A percentile compares a stretch with the other conserved stretches of the same genome.
Conservation (phyloP, 2,113 vertebrate species). For the Gymnocephalus cernua region DNA sequence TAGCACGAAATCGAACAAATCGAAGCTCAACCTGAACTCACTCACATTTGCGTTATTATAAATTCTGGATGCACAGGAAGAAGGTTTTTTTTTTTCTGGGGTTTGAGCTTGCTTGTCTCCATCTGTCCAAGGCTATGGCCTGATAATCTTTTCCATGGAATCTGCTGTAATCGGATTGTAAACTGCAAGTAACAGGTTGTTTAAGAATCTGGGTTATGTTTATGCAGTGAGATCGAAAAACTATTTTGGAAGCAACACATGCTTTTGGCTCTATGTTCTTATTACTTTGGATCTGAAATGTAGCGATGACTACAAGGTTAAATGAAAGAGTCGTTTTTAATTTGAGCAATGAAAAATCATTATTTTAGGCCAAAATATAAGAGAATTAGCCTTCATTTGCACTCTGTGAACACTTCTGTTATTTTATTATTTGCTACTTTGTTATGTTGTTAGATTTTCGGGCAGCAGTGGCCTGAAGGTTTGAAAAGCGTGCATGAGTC, state of each 20-base stretch:
- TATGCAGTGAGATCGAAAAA: constrained; percentile 1
- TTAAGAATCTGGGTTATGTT: constrained; percentile 61
- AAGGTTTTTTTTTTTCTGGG: constrained; percentile 1
- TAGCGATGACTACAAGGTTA: background rate
- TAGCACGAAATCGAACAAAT: background rate
- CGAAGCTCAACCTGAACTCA: constrained; percentile 1
- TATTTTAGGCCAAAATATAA: background rate
- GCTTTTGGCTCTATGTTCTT: constrained; percentile 37
- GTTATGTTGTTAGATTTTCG: constrained; percentile 4
- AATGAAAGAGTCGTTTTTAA: background rate
- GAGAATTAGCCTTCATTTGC: background rate
- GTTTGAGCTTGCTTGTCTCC: constrained; percentile 32
- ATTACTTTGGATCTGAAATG: constrained; percentile 27
- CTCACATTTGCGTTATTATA: constrained; percentile 1
- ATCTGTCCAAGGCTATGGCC: constrained; percentile 36
- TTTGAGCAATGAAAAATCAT: background rate
- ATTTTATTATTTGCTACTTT: background rate
- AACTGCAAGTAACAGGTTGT: constrained; percentile 51
- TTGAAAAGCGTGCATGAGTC: background rate
- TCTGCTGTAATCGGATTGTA: constrained; percentile 64
- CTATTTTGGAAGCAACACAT: constrained; percentile 39
- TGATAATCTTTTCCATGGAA: constrained; percentile 55
- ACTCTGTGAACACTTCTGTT: background rate
- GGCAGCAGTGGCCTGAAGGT: background rate
- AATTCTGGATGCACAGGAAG: constrained; percentile 20